phyloP scores from a whole-genome alignment of 1,140 invertebrate species.

The Drosophila navojoa region DNA sequence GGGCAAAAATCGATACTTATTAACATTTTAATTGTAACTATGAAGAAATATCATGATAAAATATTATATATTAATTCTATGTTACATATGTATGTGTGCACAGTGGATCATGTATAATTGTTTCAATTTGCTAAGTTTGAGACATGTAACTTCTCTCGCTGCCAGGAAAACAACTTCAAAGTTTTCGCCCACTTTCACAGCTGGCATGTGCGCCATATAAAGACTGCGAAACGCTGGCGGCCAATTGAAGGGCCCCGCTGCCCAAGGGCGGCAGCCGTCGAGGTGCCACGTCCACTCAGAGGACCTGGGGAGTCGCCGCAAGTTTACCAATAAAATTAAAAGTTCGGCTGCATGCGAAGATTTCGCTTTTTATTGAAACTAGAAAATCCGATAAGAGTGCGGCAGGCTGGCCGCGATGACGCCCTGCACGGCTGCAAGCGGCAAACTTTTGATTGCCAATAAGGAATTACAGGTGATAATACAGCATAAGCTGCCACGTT shows the following conservation, averaged over 20 bases:
- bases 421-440: constrained; percentile 19
- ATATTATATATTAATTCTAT: too few species aligned
- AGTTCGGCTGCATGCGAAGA: constrained; percentile 75
- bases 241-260: constrained; percentile 6
- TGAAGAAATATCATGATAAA: too few species aligned
- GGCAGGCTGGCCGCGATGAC: constrained; percentile 14
- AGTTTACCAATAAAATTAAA: constrained; percentile 83
- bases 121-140: constrained; percentile 11
- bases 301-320: constrained; percentile 37
- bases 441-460: constrained; percentile 81
- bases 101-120: too few species aligned
- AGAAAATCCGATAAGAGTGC: constrained; percentile 66
- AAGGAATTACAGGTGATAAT: constrained; percentile 83
- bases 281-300: constrained; percentile 9
- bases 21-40: too few species aligned
- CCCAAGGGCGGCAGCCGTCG: neutral
- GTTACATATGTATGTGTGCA: too few species aligned
- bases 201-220: too few species aligned
- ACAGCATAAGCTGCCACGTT: constrained; percentile 80
- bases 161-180: constrained; percentile 29
- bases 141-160: constrained; percentile 9
- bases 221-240: constrained; percentile 1
- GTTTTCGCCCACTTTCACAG: constrained; percentile 39
- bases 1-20: too few species aligned
- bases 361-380: constrained; percentile 78